These are phyloP conservation scores for Rattus rattus DNA, from an alignment of 2,113 vertebrate genomes.

Conservation along the genomic window DNA sequence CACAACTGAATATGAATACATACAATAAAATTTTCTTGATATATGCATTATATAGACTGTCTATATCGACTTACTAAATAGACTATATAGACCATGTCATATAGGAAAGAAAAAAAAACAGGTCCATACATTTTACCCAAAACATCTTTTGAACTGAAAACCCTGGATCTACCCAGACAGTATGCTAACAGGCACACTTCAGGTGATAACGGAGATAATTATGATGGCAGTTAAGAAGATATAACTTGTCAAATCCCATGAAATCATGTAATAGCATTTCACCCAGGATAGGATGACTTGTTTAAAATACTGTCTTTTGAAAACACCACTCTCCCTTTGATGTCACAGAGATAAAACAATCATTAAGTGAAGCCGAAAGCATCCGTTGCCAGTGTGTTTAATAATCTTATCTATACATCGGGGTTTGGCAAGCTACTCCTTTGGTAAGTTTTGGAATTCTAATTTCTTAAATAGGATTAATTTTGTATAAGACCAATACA, in stretches of 20 bases:
- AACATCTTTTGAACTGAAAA: not conserved
- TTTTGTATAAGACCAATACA: not conserved
- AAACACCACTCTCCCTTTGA: not conserved
- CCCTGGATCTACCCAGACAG: not conserved
- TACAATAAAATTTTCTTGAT: not conserved
- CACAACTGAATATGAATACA: not conserved
- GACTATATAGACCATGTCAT: not conserved
- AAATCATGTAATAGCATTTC: not conserved
- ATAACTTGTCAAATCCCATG: not conserved
- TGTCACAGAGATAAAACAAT: not conserved
- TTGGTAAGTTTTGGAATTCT: not conserved
- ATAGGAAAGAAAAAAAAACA: not conserved
- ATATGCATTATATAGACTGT: too few relatives aligned
- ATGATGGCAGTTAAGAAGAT: not conserved
- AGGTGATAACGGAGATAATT: not conserved
- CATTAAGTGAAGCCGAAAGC: not conserved
- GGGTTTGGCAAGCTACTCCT: not conserved
- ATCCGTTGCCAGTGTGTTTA: not conserved
- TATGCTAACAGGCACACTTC: not conserved
- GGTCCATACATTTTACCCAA: not conserved
- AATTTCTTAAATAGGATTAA: conserved; percentile 26
- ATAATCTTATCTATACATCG: not conserved
- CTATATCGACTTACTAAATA: too few relatives aligned
- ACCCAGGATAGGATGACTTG: not conserved
- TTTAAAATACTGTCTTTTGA: not conserved